Conservation (phyloP, 2,113 vertebrate species). For the Apaloderma vittatum region DNA sequence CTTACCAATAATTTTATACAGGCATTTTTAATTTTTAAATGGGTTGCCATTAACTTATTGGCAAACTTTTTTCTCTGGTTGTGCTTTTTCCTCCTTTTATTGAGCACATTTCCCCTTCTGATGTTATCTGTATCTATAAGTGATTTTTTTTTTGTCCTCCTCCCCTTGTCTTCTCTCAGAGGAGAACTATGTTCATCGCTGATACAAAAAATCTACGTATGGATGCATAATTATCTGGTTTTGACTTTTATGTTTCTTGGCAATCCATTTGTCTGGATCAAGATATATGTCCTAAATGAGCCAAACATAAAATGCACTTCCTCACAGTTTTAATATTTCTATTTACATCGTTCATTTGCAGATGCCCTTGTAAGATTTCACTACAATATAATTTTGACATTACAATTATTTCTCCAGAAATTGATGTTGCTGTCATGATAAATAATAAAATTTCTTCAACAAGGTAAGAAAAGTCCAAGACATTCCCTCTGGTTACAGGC, state of each 20-base stretch:
- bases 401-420: not conserved
- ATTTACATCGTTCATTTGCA: not conserved
- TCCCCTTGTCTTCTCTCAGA: not conserved
- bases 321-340: not conserved
- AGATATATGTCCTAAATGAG: not conserved
- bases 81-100: not conserved
- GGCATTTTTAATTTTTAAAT: fast-evolving
- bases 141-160: not conserved
- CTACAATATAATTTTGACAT: not conserved
- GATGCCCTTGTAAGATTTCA: not conserved
- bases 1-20: not conserved
- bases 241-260: not conserved
- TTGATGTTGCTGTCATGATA: not conserved
- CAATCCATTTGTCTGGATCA: not conserved
- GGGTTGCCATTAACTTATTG: not conserved
- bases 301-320: not conserved
- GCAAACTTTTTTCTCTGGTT: not conserved
- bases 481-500: not conserved
- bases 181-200: not conserved
- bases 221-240: not conserved
- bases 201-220: not conserved
- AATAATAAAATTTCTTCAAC: not conserved
- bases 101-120: not conserved
- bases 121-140: not conserved
- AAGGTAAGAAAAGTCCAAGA: not conserved